phyloP scores from a whole-genome alignment of 2,888 invertebrate genomes.

The Drosophila pullipes region DNA sequence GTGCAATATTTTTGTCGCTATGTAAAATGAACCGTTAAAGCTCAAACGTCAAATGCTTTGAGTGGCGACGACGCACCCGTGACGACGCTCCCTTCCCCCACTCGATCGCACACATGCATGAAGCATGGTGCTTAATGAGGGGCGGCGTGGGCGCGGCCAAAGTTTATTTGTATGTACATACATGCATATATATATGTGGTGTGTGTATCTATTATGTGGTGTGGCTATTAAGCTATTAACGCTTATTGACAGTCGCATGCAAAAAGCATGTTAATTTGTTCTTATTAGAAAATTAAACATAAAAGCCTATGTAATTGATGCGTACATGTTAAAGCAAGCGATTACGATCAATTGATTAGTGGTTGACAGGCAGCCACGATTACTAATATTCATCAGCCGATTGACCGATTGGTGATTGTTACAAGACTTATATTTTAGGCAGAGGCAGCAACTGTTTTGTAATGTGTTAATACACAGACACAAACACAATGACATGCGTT shows the following conservation, averaged over 20 bases:
- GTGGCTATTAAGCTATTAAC: slow-evolving; percentile 35
- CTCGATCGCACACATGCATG: slow-evolving; percentile 19
- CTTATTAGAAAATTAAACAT: slow-evolving; percentile 35
- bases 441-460: slow-evolving; percentile 31
- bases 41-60: slow-evolving; percentile 58
- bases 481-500: slow-evolving; percentile 16
- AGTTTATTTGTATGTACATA: slow-evolving; percentile 3
- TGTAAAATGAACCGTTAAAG: slow-evolving; percentile 68
- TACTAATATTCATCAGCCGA: slow-evolving; percentile 22
- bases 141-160: slow-evolving; percentile 17
- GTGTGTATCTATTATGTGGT: slow-evolving; percentile 5
- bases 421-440: slow-evolving; percentile 48
- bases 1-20: slow-evolving; percentile 49
- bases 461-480: slow-evolving; percentile 15
- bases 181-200: not conserved
- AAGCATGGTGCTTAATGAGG: slow-evolving; percentile 19
- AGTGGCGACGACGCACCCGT: slow-evolving; percentile 53
- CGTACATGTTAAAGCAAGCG: slow-evolving; percentile 33
- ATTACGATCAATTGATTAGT: slow-evolving; percentile 15
- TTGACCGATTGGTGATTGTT: slow-evolving; percentile 14
- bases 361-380: slow-evolving; percentile 16
- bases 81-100: slow-evolving; percentile 38
- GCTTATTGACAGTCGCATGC: slow-evolving; percentile 6
- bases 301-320: slow-evolving; percentile 40
- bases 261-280: slow-evolving; percentile 35